phyloP scores from a whole-genome alignment of 2,888 invertebrate species.

The Vandiemenella viatica region DNA sequence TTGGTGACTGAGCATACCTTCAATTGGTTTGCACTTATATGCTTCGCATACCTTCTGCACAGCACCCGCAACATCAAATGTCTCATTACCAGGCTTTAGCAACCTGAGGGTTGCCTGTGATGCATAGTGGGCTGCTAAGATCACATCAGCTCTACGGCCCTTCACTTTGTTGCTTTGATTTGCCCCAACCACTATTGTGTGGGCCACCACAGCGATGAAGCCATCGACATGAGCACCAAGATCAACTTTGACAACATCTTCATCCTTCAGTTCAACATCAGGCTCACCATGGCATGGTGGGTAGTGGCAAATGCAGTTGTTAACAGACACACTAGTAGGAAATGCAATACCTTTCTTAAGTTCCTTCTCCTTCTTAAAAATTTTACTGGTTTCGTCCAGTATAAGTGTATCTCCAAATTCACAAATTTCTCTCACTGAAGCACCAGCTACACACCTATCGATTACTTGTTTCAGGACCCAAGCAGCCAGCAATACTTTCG shows the following conservation, averaged over 20 bases:
- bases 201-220: slow-evolving; percentile 94
- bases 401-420: slow-evolving; percentile 80
- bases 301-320: slow-evolving; percentile 98
- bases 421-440: slow-evolving; percentile 82
- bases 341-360: slow-evolving; percentile 97
- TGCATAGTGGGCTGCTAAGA: slow-evolving; percentile 87
- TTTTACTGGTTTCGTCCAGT: slow-evolving; percentile 82
- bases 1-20: slow-evolving; percentile 91
- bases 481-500: no score
- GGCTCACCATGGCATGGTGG: slow-evolving; percentile 90
- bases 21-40: slow-evolving; percentile 93
- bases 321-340: slow-evolving; percentile 95
- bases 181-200: slow-evolving; percentile 81
- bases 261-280: slow-evolving; percentile 70
- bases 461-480: slow-evolving; percentile 76
- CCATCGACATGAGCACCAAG: slow-evolving; percentile 98
- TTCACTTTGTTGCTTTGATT: slow-evolving; percentile 55
- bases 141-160: slow-evolving; percentile 86
- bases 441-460: slow-evolving; percentile 72
- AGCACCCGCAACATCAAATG: slow-evolving; percentile 77
- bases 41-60: slow-evolving; percentile 86
- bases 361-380: slow-evolving; percentile 97
- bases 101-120: slow-evolving; percentile 89
- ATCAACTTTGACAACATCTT: slow-evolving; percentile 97
- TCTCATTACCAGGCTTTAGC: slow-evolving; percentile 84